Percentiles rank a stretch among this genome's conserved stretches.
Evolutionary conservation across 2,113 vertebrate species (phyloP).

Genomic region (Acanthisitta chloris): DNA sequence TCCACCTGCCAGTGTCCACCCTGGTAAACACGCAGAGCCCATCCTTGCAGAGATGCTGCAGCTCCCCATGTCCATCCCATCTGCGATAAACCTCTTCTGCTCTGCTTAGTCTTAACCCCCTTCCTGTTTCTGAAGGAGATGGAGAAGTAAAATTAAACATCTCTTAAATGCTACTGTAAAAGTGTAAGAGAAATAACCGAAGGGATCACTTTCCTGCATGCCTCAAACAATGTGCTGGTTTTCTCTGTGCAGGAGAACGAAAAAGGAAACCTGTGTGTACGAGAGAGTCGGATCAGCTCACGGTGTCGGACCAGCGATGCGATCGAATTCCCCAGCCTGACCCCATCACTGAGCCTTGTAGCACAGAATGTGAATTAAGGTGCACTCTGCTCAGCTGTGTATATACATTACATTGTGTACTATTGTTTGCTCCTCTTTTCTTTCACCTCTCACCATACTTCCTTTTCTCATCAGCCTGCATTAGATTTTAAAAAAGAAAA

Average conservation of each 20-base stretch:
- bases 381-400: constrained; percentile 6
- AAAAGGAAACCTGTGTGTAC: constrained; percentile 89
- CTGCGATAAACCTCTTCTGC: neutral
- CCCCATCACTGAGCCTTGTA: constrained; percentile 84
- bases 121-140: neutral
- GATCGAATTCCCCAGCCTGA: constrained; percentile 81
- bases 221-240: neutral
- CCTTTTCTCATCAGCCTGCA: neutral
- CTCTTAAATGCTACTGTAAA: neutral
- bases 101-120: neutral
- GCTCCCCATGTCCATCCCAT: neutral
- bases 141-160: neutral
- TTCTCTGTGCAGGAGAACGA: constrained; percentile 79
- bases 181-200: neutral
- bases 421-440: neutral
- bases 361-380: constrained; percentile 94
- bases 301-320: constrained; percentile 95
- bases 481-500: neutral
- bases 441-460: neutral
- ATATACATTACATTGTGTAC: neutral
- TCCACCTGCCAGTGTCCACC: neutral
- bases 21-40: neutral
- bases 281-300: constrained; percentile 88
- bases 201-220: neutral
- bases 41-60: neutral